Evolutionary conservation across 2,113 vertebrate species (phyloP), one percentile per base, ranked within the genome.

Genomic region (Tetrax tetrax): DNA sequence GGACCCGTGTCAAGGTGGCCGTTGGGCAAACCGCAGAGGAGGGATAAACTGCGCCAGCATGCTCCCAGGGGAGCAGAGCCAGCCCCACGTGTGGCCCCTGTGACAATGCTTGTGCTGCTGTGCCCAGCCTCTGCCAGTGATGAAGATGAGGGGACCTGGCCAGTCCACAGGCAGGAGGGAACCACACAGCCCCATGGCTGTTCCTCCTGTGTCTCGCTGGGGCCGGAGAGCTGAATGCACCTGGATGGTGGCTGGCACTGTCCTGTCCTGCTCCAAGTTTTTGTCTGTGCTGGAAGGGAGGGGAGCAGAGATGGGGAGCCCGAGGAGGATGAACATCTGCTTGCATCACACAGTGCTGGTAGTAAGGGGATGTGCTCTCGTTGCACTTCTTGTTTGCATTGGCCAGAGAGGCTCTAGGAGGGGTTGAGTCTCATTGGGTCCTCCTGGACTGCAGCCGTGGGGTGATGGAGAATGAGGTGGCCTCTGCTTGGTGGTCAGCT

Each of bases 21-120:
- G 57, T 76, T 31, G 38, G 27, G 45, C 54, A 65, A 38, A 43
- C 4, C 1, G 2, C 23, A 68, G 50, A 60, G n/a, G n/a, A 41
- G 9, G 25, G 7, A 47, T 60, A 72, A 89, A 80, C 12, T 7
- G 8, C 1, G 0, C 38, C 60, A n/a, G n/a, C 1, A 0, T 60
- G 41, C 41, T 68, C 21, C 27, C 24, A 71, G 29, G 25, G 37
- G 33, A 66, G 35, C 50, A n/a, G 65, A 84, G 43, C 59, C 59
- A 72, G 41, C n/a, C 65, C 57, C 25, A 13, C 2, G 0, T 38
- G 9, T 1, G 8, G n/a, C 29, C 23, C 66, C 35, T 9, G 5
- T 43, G 41, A 72, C 29, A 9, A 33, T 13, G 37, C 54, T 86
- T 0, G 0, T 66, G 71, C 35, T 51, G 45, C 54, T 4, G n/a